These are phyloP conservation scores for Calameuta idolon DNA, from an alignment of 2,888 invertebrate species.

Conservation along the genomic window DNA sequence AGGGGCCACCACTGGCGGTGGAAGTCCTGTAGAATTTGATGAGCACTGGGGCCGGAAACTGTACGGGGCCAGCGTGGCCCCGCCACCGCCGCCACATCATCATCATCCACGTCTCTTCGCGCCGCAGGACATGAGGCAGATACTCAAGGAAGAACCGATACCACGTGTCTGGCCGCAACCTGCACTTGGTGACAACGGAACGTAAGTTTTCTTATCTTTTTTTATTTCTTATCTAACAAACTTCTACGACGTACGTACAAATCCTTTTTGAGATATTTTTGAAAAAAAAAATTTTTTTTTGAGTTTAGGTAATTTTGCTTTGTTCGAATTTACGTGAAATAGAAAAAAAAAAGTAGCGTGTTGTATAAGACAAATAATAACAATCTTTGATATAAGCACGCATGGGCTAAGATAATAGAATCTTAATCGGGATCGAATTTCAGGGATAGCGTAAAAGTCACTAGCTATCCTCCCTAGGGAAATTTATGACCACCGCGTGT, in stretches of 20 bases:
- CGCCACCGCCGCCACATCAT: conserved; percentile 64
- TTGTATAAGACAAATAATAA: background rate
- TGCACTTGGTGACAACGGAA: conserved; percentile 61
- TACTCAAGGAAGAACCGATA: conserved; percentile 64
- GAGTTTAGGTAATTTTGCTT: background rate
- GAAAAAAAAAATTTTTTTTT: background rate
- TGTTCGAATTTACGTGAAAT: no score
- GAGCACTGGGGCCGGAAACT: conserved; percentile 64
- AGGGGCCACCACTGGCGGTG: conserved; percentile 59
- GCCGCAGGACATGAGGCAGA: conserved; percentile 65
- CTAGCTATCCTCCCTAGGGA: background rate
- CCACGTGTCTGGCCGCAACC: conserved; percentile 64
- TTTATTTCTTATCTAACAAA: background rate
- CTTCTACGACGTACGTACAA: background rate
- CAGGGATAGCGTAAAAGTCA: background rate
- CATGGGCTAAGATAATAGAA: background rate
- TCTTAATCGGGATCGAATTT: background rate
- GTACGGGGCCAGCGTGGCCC: conserved; percentile 63
- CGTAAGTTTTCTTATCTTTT: conserved; percentile 47
- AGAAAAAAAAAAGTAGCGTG: no score
- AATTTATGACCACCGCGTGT: background rate
- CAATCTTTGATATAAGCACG: background rate
- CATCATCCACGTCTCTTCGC: conserved; percentile 64
- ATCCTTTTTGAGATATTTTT: background rate
- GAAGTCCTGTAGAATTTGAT: conserved; percentile 64